Evolutionary conservation across 1,140 invertebrate species (phyloP).

Genomic region (Achroia grisella): DNA sequence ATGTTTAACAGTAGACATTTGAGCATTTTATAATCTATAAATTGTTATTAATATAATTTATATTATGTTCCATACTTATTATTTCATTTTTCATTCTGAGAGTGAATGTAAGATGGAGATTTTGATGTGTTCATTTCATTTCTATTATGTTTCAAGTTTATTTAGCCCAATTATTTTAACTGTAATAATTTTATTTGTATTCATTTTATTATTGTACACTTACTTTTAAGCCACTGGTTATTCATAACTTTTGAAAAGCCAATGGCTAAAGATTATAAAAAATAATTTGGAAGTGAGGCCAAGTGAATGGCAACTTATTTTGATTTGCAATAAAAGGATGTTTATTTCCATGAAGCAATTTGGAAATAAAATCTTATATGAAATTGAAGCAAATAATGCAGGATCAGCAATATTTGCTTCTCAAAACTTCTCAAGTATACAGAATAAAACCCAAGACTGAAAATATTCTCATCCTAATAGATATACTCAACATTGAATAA

Average conservation of each 20-base stretch:
- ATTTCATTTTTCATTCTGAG: background rate
- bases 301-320: background rate
- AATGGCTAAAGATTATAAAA: conserved; percentile 31
- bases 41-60: too few species aligned
- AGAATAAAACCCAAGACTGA: conserved; percentile 12
- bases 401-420: conserved; percentile 31
- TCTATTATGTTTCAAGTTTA: conserved; percentile 3
- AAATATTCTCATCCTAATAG: too few species aligned
- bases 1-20: too few species aligned
- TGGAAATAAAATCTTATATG: background rate
- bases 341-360: too few species aligned
- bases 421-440: background rate
- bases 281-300: conserved; percentile 32
- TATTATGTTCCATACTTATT: too few species aligned
- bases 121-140: background rate
- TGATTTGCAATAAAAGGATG: too few species aligned
- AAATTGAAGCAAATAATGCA: conserved; percentile 34
- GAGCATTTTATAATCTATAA: too few species aligned
- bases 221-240: conserved; percentile 42
- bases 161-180: background rate
- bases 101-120: background rate
- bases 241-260: conserved; percentile 54
- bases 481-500: too few species aligned
- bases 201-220: conserved; percentile 7
- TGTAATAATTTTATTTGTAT: conserved; percentile 5